These are phyloP conservation scores for Branchellion lobata DNA, from an alignment of 2,888 invertebrate genomes.

Conservation along the genomic window DNA sequence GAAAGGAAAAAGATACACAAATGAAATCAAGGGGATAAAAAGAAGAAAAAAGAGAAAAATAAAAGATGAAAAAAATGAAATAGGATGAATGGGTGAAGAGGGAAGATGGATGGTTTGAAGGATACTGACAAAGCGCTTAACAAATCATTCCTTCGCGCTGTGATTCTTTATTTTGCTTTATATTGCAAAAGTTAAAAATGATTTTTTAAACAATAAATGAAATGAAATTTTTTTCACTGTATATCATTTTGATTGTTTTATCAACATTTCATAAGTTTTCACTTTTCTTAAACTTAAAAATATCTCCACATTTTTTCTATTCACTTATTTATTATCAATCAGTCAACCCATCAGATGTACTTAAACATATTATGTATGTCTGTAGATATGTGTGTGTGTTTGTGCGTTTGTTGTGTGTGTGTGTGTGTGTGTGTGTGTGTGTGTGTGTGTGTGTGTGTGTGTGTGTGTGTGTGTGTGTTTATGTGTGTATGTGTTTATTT, in stretches of 20 bases:
- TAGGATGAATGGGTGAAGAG: conserved; percentile 7
- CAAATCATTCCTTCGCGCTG: not conserved
- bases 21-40: not conserved
- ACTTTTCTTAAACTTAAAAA: not conserved
- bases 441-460: no score
- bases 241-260: not conserved
- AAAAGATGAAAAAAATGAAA: no score
- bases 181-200: no score
- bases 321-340: conserved; percentile 16
- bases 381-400: no score
- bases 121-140: conserved; percentile 9
- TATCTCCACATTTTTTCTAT: not conserved
- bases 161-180: no score
- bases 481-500: no score
- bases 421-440: no score
- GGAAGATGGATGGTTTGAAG: not conserved
- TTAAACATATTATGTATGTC: no score
- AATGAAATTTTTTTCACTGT: not conserved
- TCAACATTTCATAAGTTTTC: not conserved
- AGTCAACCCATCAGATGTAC: not conserved
- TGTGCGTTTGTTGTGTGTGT: no score
- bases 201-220: no score
- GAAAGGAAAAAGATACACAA: not conserved
- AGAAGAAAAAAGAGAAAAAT: no score
- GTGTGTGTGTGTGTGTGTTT: no score